These are phyloP conservation scores for Polyploca ridens DNA, from an alignment of 2,888 invertebrate species.

Conservation along the genomic window DNA sequence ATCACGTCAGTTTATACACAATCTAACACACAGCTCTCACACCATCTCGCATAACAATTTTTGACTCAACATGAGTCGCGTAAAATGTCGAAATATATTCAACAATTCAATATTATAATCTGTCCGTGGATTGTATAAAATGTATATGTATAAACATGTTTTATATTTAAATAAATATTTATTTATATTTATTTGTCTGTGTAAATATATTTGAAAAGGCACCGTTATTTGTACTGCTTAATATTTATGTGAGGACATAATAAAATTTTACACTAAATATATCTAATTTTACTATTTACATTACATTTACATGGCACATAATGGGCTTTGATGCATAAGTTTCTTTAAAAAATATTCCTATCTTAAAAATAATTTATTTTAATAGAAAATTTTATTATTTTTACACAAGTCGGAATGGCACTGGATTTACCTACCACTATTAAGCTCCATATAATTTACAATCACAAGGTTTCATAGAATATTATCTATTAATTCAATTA, in stretches of 20 bases:
- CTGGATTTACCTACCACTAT: constrained; percentile 37
- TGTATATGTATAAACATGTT: constrained; percentile 20
- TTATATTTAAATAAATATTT: constrained; percentile 35
- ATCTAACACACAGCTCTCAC: constrained; percentile 32
- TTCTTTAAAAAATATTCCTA: constrained; percentile 23
- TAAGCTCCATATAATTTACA: constrained; percentile 35
- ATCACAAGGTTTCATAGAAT: constrained; percentile 21
- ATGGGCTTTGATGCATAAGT: constrained; percentile 58
- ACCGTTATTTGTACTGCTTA: constrained; percentile 61
- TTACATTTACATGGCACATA: constrained; percentile 77
- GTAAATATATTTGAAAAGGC: constrained; percentile 51
- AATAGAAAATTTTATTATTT: constrained; percentile 31
- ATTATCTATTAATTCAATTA: neutral
- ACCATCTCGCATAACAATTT: constrained; percentile 34
- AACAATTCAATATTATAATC: constrained; percentile 42
- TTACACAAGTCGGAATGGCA: constrained; percentile 59
- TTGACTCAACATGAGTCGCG: constrained; percentile 77
- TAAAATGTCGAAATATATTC: constrained; percentile 62
- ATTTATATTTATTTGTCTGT: constrained; percentile 24
- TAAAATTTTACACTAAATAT: constrained; percentile 22
- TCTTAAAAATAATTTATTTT: constrained; percentile 16
- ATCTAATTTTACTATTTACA: constrained; percentile 41
- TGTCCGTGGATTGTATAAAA: constrained; percentile 39
- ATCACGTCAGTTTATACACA: constrained; percentile 25
- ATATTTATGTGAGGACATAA: constrained; percentile 24